phyloP scores from a whole-genome alignment of 2,113 vertebrate genomes.

The Ochotona princeps region DNA sequence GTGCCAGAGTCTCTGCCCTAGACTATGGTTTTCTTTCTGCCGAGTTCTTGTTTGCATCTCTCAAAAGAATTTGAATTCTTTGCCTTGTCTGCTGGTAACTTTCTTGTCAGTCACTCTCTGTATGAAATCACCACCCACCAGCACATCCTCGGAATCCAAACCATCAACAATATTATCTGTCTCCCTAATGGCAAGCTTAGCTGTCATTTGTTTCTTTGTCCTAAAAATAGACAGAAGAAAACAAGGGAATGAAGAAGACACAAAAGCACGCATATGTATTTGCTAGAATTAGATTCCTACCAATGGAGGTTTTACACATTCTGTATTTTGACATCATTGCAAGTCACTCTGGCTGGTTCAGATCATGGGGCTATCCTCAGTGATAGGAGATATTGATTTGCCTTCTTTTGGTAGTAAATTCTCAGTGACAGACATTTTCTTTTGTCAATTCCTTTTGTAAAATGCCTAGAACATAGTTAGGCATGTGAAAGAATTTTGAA shows the following conservation, averaged over 20 bases:
- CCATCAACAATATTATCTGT: constrained; percentile 39
- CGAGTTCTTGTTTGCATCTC: background rate
- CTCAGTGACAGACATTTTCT: constrained; percentile 56
- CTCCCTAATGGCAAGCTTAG: constrained; percentile 24
- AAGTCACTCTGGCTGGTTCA: constrained; percentile 34
- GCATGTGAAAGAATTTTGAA: constrained; percentile 50
- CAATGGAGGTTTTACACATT: constrained; percentile 43
- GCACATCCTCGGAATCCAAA: constrained; percentile 56
- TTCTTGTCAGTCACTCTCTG: constrained; percentile 49
- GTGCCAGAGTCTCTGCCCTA: background rate
- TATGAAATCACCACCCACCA: constrained; percentile 45
- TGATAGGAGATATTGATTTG: constrained; percentile 69
- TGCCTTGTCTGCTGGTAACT: background rate
- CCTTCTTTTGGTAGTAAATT: constrained; percentile 60
- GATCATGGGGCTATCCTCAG: constrained; percentile 45
- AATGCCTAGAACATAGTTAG: background rate
- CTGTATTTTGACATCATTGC: constrained; percentile 1
- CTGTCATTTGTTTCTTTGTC: constrained; percentile 47
- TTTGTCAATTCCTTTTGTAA: constrained; percentile 61
- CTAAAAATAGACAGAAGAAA: constrained; percentile 66
- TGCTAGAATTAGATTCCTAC: constrained; percentile 48
- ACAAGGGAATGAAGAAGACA: background rate
- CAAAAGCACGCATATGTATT: background rate
- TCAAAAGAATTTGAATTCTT: constrained; percentile 57
- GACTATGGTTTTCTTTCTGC: background rate